phyloP scores from a whole-genome alignment of 2,113 vertebrate species.

The Elephas maximus region DNA sequence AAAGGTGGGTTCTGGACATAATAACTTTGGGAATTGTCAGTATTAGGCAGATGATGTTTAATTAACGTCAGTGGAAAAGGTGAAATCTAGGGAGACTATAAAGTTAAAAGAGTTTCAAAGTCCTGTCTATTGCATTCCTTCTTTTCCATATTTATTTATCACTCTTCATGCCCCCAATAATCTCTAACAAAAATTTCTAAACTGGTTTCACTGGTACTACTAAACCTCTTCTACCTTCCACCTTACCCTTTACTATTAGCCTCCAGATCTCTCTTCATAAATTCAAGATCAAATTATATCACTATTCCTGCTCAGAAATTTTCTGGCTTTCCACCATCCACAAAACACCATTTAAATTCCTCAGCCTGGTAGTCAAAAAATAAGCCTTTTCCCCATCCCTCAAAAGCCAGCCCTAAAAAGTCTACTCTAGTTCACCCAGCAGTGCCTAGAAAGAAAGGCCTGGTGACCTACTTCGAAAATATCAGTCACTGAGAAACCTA shows the following conservation, averaged over 20 bases:
- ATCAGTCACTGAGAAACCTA: neutral
- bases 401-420: neutral
- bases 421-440: neutral
- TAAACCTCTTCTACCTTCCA: neutral
- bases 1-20: neutral
- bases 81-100: neutral
- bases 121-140: neutral
- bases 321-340: neutral
- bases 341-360: conserved; percentile 24
- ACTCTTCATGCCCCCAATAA: neutral
- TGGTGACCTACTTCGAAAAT: neutral
- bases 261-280: neutral
- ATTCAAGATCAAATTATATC: neutral
- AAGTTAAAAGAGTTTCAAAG: neutral
- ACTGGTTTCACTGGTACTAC: neutral
- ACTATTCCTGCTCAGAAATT: neutral
- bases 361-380: neutral
- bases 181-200: neutral
- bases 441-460: too few relatives aligned
- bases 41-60: neutral
- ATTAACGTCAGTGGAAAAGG: neutral
- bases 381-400: neutral
- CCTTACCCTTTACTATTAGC: neutral
- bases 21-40: neutral
- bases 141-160: neutral